Evolutionary conservation across 2,888 invertebrate species (phyloP), one percentile per base, ranked within the genome.

Genomic region (Pedicia rivosa): DNA sequence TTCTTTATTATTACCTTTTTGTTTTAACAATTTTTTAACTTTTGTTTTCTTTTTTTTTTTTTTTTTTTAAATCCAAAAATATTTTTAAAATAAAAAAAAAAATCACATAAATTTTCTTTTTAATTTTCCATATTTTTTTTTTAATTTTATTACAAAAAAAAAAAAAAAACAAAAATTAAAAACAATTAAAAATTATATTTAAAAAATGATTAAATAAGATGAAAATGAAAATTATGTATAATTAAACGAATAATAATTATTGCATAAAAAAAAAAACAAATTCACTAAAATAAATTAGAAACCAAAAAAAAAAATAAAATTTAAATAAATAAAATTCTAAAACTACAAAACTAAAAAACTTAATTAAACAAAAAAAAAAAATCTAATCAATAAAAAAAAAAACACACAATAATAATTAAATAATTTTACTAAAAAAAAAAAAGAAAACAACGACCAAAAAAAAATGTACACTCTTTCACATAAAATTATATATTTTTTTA

Each of bases 401-500:
- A 22, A 12, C 28, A 26, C 39, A 28, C 24, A 29, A 37, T 16
- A 39, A 36, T 19, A 24, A 19, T 29, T 16, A 35, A 36, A 40
- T 27, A 37, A 38, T 35, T 16, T 34, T 35, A 38, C 35, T 42
- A 14, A 30, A 35, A 38, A 22, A 39, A 31, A 28, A 37, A 39
- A 26, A 25, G 25, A n/a, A n/a, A n/a, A n/a, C n/a, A n/a, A n/a
- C n/a, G n/a, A n/a, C n/a, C n/a, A n/a, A n/a, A n/a, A n/a, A n/a
- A n/a, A n/a, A n/a, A n/a, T n/a, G n/a, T n/a, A n/a, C n/a, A n/a
- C n/a, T n/a, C n/a, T n/a, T n/a, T n/a, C n/a, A n/a, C n/a, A n/a
- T n/a, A n/a, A n/a, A 22, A 26, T 32, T n/a, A 35, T n/a, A 20
- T 14, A 22, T 29, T 74, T 68, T 72, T 78, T 66, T 78, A 95